phyloP scores from a whole-genome alignment of 2,797 vertebrate genomes.

The Tiaroga cobitis region DNA sequence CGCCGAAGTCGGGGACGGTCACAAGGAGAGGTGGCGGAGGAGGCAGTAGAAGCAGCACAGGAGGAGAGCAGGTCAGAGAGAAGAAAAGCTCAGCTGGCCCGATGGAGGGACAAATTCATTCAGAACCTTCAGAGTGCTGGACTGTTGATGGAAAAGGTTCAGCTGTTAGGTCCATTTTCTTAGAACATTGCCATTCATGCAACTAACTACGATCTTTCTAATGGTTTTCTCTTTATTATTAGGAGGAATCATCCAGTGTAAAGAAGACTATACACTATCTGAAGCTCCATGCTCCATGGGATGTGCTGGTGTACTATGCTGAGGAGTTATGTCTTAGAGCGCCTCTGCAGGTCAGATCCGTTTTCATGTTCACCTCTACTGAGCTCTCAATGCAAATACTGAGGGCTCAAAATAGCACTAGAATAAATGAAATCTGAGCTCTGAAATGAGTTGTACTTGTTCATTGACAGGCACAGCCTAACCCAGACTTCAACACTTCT shows the following conservation, averaged over 20 bases:
- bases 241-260: constrained; percentile 78
- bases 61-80: constrained; percentile 69
- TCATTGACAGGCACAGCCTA: constrained; percentile 73
- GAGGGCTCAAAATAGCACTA: neutral
- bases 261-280: constrained; percentile 79
- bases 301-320: constrained; percentile 76
- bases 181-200: neutral
- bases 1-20: constrained; percentile 59
- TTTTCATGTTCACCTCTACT: neutral
- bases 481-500: constrained; percentile 77
- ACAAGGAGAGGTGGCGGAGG: constrained; percentile 32
- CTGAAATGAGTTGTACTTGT: neutral
- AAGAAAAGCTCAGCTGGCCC: constrained; percentile 67
- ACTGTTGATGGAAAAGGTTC: constrained; percentile 81
- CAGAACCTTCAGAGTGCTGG: constrained; percentile 74
- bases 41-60: constrained; percentile 38
- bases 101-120: constrained; percentile 78
- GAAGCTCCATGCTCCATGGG: constrained; percentile 81
- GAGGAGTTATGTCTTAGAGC: constrained; percentile 81
- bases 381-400: neutral
- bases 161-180: neutral
- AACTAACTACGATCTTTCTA: neutral
- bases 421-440: neutral
- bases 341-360: constrained; percentile 73
- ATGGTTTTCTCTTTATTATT: constrained; percentile 2